Base-by-base conservation (phyloP, 2,888 invertebrate genomes). In the Ennomos erosarius region DNA sequence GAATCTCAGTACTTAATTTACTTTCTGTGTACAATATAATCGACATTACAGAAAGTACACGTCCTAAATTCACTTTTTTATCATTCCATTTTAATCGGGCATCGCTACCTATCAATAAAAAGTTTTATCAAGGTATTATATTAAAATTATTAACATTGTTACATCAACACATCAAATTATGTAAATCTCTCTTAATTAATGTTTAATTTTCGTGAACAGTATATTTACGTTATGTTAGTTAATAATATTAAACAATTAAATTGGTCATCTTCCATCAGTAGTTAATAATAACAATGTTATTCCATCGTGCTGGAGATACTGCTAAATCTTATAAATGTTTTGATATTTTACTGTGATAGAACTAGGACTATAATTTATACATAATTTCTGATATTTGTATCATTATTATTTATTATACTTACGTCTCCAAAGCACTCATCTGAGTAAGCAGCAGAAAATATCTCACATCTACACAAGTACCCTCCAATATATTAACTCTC, bases 321-420 rank as follows among this genome's bases (percentile, higher is more conserved):
- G 42, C 37, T 57, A 64, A 55, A 54, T 62, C 58, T 35, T 65
- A 53, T 56, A 45, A 54, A 76, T 78, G 76, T 84, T 84, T 87
- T 85, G 82, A 87, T 87, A 87, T 88, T 88, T 86, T 87, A 85
- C 91, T 91, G 91, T 92, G 91, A 92, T 92, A 91, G 90, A 86
- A 79, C 83, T 90, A 89, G 88, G 83, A 83, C 80, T 88, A 80
- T n/a, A n/a, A n/a, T 78, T 62, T 65, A 72, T 65, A 59, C 68
- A 49, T 65, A 57, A 11, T 59, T 58, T 36, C 59, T 60, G 58
- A 55, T 55, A 54, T 53, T 48, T 40, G 58, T 54, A 33, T 48
- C n/a, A 52, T 48, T 47, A 62, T 37, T 40, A 36, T 46, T 12
- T 46, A 55, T 60, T 13, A 36, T 40, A n/a, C n/a, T n/a, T n/a